Evolutionary conservation across 2,797 vertebrate species (phyloP).

Genomic region (Phyllotis vaccarum): DNA sequence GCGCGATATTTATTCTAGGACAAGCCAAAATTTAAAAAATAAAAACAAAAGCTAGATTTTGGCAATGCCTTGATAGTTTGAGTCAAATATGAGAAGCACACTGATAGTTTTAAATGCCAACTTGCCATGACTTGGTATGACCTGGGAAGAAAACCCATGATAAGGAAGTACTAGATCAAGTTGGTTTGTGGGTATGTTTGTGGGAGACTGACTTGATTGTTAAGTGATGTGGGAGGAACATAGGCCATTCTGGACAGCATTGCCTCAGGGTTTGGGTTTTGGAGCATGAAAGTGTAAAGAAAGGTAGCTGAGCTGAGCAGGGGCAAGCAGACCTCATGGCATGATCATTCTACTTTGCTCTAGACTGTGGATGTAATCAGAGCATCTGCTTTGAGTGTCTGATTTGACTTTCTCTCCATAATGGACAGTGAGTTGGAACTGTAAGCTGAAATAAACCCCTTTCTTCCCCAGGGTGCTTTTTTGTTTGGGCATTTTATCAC

Average conservation of each 20-base stretch:
- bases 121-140: neutral
- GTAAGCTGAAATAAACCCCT: neutral
- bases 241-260: neutral
- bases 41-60: constrained; percentile 8
- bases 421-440: neutral
- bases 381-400: neutral
- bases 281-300: neutral
- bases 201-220: neutral
- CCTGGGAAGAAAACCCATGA: neutral
- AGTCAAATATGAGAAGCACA: neutral
- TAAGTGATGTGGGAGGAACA: neutral
- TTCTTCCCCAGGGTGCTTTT: neutral
- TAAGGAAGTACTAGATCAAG: neutral
- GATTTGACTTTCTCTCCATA: neutral
- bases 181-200: neutral
- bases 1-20: neutral
- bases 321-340: neutral
- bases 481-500: neutral
- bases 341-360: neutral
- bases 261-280: too few relatives aligned
- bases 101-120: neutral
- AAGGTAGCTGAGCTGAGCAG: neutral
- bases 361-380: neutral
- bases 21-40: too few relatives aligned
- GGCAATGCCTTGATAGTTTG: constrained; percentile 27